These are phyloP conservation scores for Napeogenes sylphis DNA, from an alignment of 2,888 invertebrate species.

Conservation along the genomic window DNA sequence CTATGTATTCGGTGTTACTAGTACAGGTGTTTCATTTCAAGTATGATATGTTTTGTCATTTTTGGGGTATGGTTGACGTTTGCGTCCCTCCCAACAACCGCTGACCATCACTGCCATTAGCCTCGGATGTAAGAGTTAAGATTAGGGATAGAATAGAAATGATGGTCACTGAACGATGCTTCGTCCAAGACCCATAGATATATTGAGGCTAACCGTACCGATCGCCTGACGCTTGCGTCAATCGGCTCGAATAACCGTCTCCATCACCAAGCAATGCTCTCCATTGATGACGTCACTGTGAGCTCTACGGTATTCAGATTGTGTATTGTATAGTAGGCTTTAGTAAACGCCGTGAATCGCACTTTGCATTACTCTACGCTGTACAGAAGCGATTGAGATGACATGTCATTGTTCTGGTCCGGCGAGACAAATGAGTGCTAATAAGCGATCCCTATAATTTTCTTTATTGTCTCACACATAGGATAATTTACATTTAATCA, in stretches of 20 bases:
- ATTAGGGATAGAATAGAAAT: conserved; percentile 41
- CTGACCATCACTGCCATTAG: conserved; percentile 72
- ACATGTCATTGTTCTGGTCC: background rate
- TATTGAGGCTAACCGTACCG: conserved; percentile 22
- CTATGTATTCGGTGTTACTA: conserved; percentile 34
- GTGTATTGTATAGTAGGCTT: conserved; percentile 19
- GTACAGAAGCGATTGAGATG: conserved; percentile 33
- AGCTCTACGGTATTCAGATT: conserved; percentile 19
- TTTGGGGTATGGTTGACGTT: conserved; percentile 51
- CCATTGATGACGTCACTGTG: conserved; percentile 8
- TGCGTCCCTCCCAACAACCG: conserved; percentile 64
- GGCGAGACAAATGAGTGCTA: conserved; percentile 7
- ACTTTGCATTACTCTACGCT: conserved; percentile 21
- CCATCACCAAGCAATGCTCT: conserved; percentile 9
- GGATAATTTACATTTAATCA: conserved; percentile 24
- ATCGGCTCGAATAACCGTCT: conserved; percentile 10
- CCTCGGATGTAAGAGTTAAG: conserved; percentile 49
- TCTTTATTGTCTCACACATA: conserved; percentile 46
- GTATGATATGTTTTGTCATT: conserved; percentile 50
- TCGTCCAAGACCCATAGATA: conserved; percentile 20
- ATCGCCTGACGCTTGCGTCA: conserved; percentile 8
- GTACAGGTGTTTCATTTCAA: conserved; percentile 46
- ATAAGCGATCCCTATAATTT: conserved; percentile 14
- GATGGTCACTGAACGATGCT: conserved; percentile 34
- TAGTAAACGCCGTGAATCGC: conserved; percentile 14